A percentile compares a stretch with the other conserved stretches of the same genome.
Conservation (phyloP, 2,888 invertebrate species). For the Parnassius apollo region DNA sequence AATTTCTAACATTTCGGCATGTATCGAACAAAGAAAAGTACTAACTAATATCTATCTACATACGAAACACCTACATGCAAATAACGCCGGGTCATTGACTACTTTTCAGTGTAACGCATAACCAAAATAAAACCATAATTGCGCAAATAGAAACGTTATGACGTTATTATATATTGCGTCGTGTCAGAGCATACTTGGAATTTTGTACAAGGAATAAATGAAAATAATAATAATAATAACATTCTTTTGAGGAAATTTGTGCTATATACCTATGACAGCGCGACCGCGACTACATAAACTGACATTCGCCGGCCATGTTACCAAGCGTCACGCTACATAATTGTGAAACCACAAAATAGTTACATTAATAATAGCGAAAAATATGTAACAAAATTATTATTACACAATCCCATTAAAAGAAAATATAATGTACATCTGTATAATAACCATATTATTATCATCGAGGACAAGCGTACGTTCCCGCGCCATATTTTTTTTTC, state of each 20-base stretch:
- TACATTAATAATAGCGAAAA: constrained; percentile 53
- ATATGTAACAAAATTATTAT: constrained; percentile 61
- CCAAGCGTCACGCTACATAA: constrained; percentile 75
- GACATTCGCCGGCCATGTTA: constrained; percentile 78
- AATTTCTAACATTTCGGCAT: constrained; percentile 31
- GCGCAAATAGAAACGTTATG: constrained; percentile 38
- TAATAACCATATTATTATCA: constrained; percentile 47
- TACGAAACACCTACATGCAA: constrained; percentile 65
- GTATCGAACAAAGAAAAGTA: constrained; percentile 59
- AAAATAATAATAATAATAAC: constrained; percentile 23
- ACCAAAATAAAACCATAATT: constrained; percentile 52
- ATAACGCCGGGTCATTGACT: constrained; percentile 77
- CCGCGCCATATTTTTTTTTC: constrained; percentile 79
- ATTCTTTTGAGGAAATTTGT: constrained; percentile 36
- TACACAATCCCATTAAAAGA: constrained; percentile 33
- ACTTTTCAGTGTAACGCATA: constrained; percentile 44
- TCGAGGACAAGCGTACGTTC: constrained; percentile 64
- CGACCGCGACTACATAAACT: constrained; percentile 44
- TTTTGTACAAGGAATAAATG: constrained; percentile 35
- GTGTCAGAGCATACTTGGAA: constrained; percentile 35
- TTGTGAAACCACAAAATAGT: constrained; percentile 59
- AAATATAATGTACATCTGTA: constrained; percentile 35
- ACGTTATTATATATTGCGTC: constrained; percentile 27
- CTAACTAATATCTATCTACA: constrained; percentile 33
- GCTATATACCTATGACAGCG: constrained; percentile 52